Base-by-base conservation (phyloP, 2,888 invertebrate genomes). In the Andrena haemorrhoa region DNA sequence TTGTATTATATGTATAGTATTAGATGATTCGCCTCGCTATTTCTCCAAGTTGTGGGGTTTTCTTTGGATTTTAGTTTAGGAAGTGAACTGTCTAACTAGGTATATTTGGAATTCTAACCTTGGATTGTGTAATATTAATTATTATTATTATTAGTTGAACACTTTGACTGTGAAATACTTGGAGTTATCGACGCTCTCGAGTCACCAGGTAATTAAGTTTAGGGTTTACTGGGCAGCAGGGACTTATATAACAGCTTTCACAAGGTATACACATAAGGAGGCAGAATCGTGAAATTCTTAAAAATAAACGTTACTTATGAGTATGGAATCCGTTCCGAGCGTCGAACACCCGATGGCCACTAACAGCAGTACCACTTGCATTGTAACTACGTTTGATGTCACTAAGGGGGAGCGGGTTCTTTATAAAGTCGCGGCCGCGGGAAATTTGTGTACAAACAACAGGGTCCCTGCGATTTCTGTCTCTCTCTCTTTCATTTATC, bases 381-480 rank as follows among this genome's bases (percentile, higher is more conserved):
- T 80, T 20, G 12, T 49, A 6, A 35, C 33, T 0, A 53, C 26
- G 35, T 61, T 73, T 73, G 35, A 35, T 8, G 6, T 49, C 49
- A 56, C 8, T n/a, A 16, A 10, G 63, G 7, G 29, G 7, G 16
- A 47, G 31, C 2, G 7, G 5, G 26, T 12, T 51, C 26, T 31
- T 79, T 80, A 82, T 78, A 78, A 72, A 74, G 68, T 41, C 2
- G 20, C 51, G 7, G 51, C 26, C 5, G 1, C 23, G 47, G 16
- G 41, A 56, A 81, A 58, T 64, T 71, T 70, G 29, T 75, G 56
- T 47, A 49, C 64, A 61, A 58, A 70, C 20, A 77, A 70, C 66
- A 33, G 49, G 10, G 23, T 23, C 29, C 53, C 1, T n/a, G n/a
- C 41, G 53, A 69, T 77, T 53, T 58, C n/a, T 6, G 47, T 23